Conservation (phyloP, 2,113 vertebrate species). For the Neolamprologus sp. region DNA sequence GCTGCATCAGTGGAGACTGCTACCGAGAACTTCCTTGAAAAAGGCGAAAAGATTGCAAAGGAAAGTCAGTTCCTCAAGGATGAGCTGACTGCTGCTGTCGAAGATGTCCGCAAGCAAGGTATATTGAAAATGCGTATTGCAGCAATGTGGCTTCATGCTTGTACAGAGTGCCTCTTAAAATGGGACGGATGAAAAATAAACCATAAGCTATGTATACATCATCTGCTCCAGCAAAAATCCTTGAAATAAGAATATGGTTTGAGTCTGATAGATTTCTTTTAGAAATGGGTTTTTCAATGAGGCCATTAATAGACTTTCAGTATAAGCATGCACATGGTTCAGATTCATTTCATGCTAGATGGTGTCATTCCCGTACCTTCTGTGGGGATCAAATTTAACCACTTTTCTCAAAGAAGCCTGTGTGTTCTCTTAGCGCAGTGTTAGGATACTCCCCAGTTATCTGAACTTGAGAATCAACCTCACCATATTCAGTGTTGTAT, state of each 20-base stretch:
- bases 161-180: slow-evolving; percentile 8
- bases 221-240: background rate
- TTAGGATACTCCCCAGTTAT: background rate
- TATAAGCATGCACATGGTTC: background rate
- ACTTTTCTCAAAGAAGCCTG: background rate
- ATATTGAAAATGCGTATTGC: slow-evolving; percentile 32
- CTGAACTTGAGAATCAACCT: background rate
- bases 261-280: background rate
- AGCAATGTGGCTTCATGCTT: background rate
- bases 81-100: slow-evolving; percentile 92
- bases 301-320: background rate
- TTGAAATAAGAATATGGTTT: slow-evolving; percentile 18
- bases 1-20: slow-evolving; percentile 96
- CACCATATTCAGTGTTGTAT: background rate
- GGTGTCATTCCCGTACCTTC: background rate
- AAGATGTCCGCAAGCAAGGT: slow-evolving; percentile 99
- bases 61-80: slow-evolving; percentile 98
- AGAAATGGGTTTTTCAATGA: background rate
- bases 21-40: slow-evolving; percentile 97
- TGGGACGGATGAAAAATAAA: slow-evolving; percentile 36
- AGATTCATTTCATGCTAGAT: background rate
- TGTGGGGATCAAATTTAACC: background rate
- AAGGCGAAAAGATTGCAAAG: slow-evolving; percentile 97
- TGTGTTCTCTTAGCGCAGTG: background rate
- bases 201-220: slow-evolving; percentile 31